phyloP scores from a whole-genome alignment of 2,888 invertebrate genomes.

The Leptinotarsa haldemani region DNA sequence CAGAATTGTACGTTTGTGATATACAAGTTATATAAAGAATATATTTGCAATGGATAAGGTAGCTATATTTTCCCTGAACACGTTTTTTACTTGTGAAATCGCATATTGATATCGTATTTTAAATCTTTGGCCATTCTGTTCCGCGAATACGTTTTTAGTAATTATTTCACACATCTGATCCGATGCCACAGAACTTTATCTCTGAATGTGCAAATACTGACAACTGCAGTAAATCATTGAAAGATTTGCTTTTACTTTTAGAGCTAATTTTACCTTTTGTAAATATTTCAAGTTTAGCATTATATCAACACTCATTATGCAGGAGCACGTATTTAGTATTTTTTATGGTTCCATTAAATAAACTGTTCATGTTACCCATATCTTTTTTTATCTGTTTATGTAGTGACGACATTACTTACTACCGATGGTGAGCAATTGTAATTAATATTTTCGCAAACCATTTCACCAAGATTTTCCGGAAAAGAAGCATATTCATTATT shows the following conservation, averaged over 20 bases:
- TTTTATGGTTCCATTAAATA: background rate
- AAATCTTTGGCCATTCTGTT: no score
- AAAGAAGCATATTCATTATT: background rate
- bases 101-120: no score
- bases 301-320: background rate
- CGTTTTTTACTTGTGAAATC: no score
- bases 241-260: background rate
- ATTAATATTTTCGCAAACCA: background rate
- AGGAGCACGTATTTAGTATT: background rate
- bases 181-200: no score
- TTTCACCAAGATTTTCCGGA: background rate
- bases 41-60: no score
- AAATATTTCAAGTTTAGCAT: background rate
- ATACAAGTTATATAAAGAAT: no score
- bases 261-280: no score
- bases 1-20: no score
- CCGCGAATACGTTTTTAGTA: no score
- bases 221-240: background rate
- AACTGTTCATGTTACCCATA: background rate
- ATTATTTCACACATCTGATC: no score
- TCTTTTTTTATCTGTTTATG: conserved; percentile 4
- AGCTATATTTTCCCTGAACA: no score
- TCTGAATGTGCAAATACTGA: background rate
- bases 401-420: background rate
- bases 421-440: background rate